Evolutionary conservation across 2,113 vertebrate species (phyloP).

Genomic region (Micronycteris hirsuta): DNA sequence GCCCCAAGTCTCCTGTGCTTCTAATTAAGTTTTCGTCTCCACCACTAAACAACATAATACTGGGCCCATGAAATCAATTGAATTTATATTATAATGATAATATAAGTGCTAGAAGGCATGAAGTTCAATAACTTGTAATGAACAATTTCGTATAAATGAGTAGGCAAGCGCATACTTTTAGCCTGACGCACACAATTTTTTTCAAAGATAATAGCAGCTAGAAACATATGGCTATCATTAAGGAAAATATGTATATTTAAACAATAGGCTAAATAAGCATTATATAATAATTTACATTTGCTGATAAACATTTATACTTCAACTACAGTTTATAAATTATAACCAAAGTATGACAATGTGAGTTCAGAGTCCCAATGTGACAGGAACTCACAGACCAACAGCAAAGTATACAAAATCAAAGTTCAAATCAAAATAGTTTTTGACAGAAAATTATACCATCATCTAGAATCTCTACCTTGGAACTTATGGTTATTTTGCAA

Average conservation of each 20-base stretch:
- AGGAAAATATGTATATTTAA: conserved; percentile 45
- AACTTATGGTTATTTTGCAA: background rate
- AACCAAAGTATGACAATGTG: conserved; percentile 18
- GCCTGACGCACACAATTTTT: background rate
- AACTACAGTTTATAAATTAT: conserved; percentile 29
- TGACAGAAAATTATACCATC: conserved; percentile 7
- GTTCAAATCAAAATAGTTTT: background rate
- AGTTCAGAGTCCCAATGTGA: background rate
- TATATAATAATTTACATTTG: conserved; percentile 40
- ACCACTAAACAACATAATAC: background rate
- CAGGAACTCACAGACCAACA: background rate
- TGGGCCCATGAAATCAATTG: background rate
- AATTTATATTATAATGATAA: background rate
- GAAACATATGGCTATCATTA: conserved; percentile 39
- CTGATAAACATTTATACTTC: conserved; percentile 43
- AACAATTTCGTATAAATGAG: background rate
- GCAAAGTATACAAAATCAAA: conserved; percentile 30
- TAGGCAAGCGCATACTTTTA: background rate
- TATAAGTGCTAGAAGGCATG: background rate
- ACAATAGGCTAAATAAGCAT: conserved; percentile 48
- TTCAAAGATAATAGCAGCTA: conserved; percentile 19
- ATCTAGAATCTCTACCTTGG: background rate
- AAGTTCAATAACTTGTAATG: background rate
- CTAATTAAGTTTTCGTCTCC: background rate
- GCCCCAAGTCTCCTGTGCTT: background rate